Conservation (phyloP, 2,797 vertebrate genomes). For the Cuniculus paca region DNA sequence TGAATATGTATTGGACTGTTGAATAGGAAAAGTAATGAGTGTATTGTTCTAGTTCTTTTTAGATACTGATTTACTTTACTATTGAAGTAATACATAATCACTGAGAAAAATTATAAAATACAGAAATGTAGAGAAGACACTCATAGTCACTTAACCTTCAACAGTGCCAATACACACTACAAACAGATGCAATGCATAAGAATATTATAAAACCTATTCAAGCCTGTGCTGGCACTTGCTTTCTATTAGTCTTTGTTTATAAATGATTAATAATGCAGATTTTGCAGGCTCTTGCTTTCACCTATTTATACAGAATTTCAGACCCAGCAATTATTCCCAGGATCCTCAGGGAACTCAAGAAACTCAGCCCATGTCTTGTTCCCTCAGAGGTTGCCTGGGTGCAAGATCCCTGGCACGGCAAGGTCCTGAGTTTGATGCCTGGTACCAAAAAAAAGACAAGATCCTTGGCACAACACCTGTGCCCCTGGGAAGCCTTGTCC, state of each 20-base stretch:
- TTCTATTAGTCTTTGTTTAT: not conserved
- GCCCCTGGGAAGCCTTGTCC: not conserved
- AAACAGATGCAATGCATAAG: not conserved
- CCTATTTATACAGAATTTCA: not conserved
- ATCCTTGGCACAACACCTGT: not conserved
- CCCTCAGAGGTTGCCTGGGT: not conserved
- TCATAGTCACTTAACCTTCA: not conserved
- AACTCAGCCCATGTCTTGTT: not conserved
- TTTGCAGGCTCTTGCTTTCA: not conserved
- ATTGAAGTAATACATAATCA: not conserved
- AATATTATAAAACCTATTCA: not conserved
- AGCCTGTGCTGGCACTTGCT: not conserved
- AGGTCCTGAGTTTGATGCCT: too few relatives aligned
- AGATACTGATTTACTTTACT: constrained; percentile 12
- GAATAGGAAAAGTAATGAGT: not conserved
- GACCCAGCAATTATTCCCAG: not conserved
- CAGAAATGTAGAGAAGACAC: not conserved
- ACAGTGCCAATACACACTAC: not conserved
- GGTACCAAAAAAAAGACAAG: too few relatives aligned
- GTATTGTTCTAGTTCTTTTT: not conserved
- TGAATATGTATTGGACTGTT: not conserved
- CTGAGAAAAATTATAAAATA: not conserved
- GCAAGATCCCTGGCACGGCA: not conserved
- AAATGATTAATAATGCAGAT: not conserved
- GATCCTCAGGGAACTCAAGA: not conserved